phyloP scores from a whole-genome alignment of 1,140 invertebrate genomes.

The Nasonia giraulti region DNA sequence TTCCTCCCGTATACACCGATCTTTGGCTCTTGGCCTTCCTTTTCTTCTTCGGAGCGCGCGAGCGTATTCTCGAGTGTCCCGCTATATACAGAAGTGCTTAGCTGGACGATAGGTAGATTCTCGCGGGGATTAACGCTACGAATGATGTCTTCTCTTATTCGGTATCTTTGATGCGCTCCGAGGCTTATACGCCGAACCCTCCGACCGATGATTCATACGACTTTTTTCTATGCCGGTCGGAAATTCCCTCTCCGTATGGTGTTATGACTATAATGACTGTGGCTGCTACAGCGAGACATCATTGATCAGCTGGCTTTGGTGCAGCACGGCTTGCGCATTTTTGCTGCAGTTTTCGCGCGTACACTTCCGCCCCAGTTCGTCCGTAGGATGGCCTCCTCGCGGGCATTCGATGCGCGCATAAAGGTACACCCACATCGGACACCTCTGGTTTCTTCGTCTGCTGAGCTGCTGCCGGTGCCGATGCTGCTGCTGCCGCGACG shows the following conservation, averaged over 20 bases:
- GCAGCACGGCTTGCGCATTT: no score
- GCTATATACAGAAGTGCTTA: conserved; percentile 48
- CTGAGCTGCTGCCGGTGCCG: not conserved
- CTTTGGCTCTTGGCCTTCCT: conserved; percentile 42
- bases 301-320: no score
- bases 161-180: conserved; percentile 49
- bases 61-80: conserved; percentile 13
- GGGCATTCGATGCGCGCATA: no score
- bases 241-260: not conserved
- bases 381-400: not conserved
- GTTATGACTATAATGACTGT: not conserved
- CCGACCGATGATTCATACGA: conserved; percentile 39
- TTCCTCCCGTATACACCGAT: not conserved
- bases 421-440: conserved; percentile 28
- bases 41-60: conserved; percentile 42
- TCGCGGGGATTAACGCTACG: conserved; percentile 47
- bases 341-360: no score
- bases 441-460: not conserved
- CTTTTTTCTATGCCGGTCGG: not conserved
- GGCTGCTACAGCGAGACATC: no score
- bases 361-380: no score
- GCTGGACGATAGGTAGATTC: conserved; percentile 41
- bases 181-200: conserved; percentile 7
- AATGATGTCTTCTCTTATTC: conserved; percentile 49
- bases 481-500: conserved; percentile 26